Evolutionary conservation across 2,888 invertebrate species (phyloP), one percentile per base, ranked within the genome.

Genomic region (Leptinotarsa juncta): DNA sequence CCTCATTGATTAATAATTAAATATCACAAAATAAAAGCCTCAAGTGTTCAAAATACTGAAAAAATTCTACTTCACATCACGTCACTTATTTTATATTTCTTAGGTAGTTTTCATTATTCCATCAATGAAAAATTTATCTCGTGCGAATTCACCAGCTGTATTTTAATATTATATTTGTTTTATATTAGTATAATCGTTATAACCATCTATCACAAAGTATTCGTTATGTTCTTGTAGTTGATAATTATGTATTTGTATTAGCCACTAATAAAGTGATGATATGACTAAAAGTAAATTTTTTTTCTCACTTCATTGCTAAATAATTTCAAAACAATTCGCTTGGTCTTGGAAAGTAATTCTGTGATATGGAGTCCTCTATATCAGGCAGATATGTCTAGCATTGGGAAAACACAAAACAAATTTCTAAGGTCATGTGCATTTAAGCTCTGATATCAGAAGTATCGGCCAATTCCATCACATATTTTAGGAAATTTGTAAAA

Each of bases 221-320:
- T 15, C 4, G n/a, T 62, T 62, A 62, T 62, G 32, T 62, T 62
- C 62, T 62, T 62, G 42, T 62, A 62, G 62, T n/a, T n/a, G 15
- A 62, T 57, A 57, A 57, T 57, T 23, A 57, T 57, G 57, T 26
- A 57, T 23, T 57, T 62, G 62, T 32, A 62, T 32, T 62, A 15
- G 42, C 62, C 16, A 62, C 62, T 42, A 62, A 32, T 62, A 62
- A 62, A 62, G 42, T 62, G n/a, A 32, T 62, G n/a, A 62, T 42
- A 62, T 62, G 32, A 32, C 62, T 12, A 42, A 62, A n/a, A 32
- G 10, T 62, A 10, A 16, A 16, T n/a, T 62, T 1, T 4, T 51
- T 16, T n/a, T 16, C 16, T 51, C 32, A 32, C 32, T 32, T 42
- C 42, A 42, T 10, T 42, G 42, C 42, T 42, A 42, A 42, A 42